Conservation (phyloP, 2,888 invertebrate species). For the Lymantria dispar region DNA sequence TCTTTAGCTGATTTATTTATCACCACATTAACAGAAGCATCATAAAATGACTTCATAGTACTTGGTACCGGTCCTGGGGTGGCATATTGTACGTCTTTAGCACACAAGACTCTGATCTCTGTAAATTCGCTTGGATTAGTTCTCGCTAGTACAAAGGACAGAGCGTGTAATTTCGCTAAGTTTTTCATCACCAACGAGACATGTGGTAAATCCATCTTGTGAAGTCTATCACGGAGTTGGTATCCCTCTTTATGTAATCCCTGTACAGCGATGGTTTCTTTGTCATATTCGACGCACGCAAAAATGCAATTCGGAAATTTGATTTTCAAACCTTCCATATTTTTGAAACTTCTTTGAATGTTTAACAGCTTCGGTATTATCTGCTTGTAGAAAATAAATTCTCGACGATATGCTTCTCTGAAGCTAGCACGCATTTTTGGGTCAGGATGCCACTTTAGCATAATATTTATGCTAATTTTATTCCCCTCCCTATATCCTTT, state of each 20-base stretch:
- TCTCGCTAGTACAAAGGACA: constrained; percentile 52
- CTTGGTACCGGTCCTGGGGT: constrained; percentile 45
- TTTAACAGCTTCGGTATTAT: constrained; percentile 49
- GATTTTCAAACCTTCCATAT: constrained; percentile 61
- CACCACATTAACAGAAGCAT: constrained; percentile 53
- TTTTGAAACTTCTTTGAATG: constrained; percentile 47
- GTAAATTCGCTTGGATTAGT: constrained; percentile 44
- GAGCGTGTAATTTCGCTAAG: constrained; percentile 62
- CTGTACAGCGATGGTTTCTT: constrained; percentile 49
- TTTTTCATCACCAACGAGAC: constrained; percentile 53
- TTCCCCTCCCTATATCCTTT: constrained; percentile 48
- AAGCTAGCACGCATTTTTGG: constrained; percentile 43
- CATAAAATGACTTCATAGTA: constrained; percentile 49
- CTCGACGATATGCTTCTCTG: constrained; percentile 52
- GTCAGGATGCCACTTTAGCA: constrained; percentile 59
- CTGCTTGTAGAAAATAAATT: constrained; percentile 43
- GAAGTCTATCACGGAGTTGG: constrained; percentile 44
- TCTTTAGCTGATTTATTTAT: constrained; percentile 39
- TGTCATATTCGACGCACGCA: constrained; percentile 45
- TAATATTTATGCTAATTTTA: constrained; percentile 41
- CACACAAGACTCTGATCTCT: constrained; percentile 41
- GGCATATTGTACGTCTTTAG: constrained; percentile 54
- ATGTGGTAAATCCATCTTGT: constrained; percentile 45
- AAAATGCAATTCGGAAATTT: constrained; percentile 59
- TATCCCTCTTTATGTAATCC: constrained; percentile 30